Base-by-base conservation (phyloP, 2,113 vertebrate species). In the Sylvietta virens region DNA sequence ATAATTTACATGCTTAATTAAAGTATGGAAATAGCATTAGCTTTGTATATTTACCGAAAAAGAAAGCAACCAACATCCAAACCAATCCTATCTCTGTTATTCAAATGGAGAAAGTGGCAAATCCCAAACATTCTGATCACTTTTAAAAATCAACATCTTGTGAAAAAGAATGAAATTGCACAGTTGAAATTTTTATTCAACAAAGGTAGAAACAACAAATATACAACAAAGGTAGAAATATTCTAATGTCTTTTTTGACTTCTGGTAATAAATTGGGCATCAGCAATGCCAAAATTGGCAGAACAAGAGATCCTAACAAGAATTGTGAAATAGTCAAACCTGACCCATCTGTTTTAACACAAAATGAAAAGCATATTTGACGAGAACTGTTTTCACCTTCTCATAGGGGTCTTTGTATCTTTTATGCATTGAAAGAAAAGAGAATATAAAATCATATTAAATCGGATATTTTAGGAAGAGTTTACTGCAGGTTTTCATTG, bases 251-350 rank as follows among this genome's bases (percentile, higher is more conserved):
- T 15, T 39, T 89, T 87, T 87, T 58, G 40, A 87, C 33, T 77
- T 70, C 78, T 79, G 40, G 47, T 79, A 84, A 86, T 44, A 72
- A 89, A 62, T 33, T 50, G 57, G 37, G 37, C 21, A 76, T 54
- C 37, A 48, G 19, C 0, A 1, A 37, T 51, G n/a, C 33, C 48
- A 87, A 86, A 56, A 21, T 7, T 73, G 31, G 81, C 23, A 61
- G 57, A 86, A 95, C 22, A 92, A 62, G 10, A 88, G 45, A 77
- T 35, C 42, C 73, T 82, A 91, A 85, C 50, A 87, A 85, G 62
- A 82, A 47, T 27, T 40, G 26, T 73, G 71, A 80, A 91, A 88
- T 95, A 71, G 81, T 95, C 89, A 90, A 72, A 95, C 77, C 54
- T 73, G 78, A 82, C 62, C 60, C 47, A 62, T 66, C 62, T 91